These are phyloP conservation scores for Micrasema longulum DNA, from an alignment of 1,140 invertebrate genomes.

Conservation along the genomic window DNA sequence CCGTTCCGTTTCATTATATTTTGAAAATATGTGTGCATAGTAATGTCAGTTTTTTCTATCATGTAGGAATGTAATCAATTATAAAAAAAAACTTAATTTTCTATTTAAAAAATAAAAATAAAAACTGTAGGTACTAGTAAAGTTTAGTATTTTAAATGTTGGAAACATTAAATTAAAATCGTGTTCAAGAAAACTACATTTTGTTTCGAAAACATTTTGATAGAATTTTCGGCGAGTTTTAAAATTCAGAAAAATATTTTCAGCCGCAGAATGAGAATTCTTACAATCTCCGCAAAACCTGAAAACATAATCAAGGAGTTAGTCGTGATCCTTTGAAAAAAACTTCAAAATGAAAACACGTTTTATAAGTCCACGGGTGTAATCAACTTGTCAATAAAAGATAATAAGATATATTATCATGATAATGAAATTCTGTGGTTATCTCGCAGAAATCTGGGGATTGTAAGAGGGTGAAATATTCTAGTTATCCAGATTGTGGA, in stretches of 20 bases:
- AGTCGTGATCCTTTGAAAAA: slow-evolving; percentile 16
- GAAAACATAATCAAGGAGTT: slow-evolving; percentile 6
- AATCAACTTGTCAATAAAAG: slow-evolving; percentile 34
- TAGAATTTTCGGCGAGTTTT: no score
- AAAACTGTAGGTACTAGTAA: no score
- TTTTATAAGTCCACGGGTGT: slow-evolving; percentile 8
- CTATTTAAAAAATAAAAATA: no score
- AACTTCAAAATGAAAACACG: slow-evolving; percentile 25
- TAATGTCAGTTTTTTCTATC: no score
- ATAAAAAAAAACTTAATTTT: no score
- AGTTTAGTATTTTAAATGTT: no score
- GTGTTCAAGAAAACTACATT: no score
- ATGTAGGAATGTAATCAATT: no score
- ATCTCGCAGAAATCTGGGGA: slow-evolving; percentile 5
- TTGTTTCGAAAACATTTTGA: no score
- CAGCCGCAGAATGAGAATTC: slow-evolving; percentile 1
- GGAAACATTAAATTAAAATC: no score
- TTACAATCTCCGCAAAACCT: background rate
- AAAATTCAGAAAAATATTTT: background rate
- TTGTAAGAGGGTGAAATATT: slow-evolving; percentile 32
- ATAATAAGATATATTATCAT: slow-evolving; percentile 38
- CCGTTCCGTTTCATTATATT: no score
- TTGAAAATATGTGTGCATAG: no score
- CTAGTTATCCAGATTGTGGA: slow-evolving; percentile 31
- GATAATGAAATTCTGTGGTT: slow-evolving; percentile 31